Conservation (phyloP, 2,888 invertebrate genomes). For the Linnaemya tessellans region DNA sequence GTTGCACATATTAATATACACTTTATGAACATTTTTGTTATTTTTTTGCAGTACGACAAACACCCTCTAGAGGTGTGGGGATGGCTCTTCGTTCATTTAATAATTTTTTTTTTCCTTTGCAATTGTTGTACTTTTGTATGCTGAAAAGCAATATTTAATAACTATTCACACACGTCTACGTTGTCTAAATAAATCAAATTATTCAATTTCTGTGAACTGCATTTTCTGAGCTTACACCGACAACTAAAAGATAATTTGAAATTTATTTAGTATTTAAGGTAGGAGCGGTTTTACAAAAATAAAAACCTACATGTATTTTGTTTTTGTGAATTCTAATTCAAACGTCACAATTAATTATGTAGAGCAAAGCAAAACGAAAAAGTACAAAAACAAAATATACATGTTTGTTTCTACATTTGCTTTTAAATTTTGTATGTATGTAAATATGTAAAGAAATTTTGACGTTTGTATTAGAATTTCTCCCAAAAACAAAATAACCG, state of each 20-base stretch:
- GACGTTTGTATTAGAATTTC: no score
- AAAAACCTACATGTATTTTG: no score
- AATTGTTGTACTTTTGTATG: slow-evolving; percentile 1
- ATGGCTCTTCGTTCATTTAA: neutral
- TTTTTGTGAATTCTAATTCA: no score
- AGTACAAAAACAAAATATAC: no score
- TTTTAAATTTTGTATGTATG: no score
- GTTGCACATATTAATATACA: neutral
- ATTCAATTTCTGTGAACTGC: slow-evolving; percentile 57
- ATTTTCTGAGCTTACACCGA: slow-evolving; percentile 61
- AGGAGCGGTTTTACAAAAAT: no score
- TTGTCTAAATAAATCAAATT: slow-evolving; percentile 6
- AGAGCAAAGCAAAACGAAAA: no score
- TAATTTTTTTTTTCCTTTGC: slow-evolving; percentile 11
- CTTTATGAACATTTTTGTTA: slow-evolving; percentile 8
- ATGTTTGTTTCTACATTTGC: no score
- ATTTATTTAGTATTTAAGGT: slow-evolving; percentile 57
- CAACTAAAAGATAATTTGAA: slow-evolving; percentile 67
- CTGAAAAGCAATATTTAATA: slow-evolving; percentile 14
- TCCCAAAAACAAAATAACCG: no score
- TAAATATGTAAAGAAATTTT: no score
- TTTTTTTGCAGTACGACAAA: slow-evolving; percentile 9
- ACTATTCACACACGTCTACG: slow-evolving; percentile 31
- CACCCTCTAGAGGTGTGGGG: neutral
- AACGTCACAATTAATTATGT: no score